Conservation (phyloP, 2,113 vertebrate species). For the Tetraodon nigroviridis region DNA sequence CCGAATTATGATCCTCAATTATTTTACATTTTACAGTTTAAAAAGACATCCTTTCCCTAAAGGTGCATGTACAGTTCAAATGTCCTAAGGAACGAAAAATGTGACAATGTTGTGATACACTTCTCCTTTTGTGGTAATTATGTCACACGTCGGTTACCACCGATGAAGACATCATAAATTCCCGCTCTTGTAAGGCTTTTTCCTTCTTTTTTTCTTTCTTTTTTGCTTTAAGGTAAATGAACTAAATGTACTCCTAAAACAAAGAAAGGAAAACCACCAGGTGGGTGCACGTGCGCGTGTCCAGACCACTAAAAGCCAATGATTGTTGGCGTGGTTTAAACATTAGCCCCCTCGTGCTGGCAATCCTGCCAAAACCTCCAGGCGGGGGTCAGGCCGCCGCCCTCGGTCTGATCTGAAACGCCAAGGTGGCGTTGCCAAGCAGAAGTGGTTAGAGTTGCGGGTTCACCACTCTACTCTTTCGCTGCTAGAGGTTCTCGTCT, state of each 20-base stretch:
- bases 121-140: not conserved
- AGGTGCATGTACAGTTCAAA: too few species aligned
- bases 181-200: too few species aligned
- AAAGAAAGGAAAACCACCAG: conserved; percentile 20
- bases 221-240: not conserved
- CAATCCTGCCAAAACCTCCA: not conserved
- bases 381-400: conserved; percentile 1
- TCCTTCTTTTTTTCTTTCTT: conserved; percentile 1
- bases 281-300: conserved; percentile 1
- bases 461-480: not conserved
- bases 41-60: too few species aligned
- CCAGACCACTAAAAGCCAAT: conserved; percentile 26
- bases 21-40: too few species aligned
- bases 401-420: conserved; percentile 3
- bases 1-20: too few species aligned
- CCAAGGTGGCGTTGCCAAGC: not conserved
- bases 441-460: not conserved
- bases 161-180: conserved; percentile 11
- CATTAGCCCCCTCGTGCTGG: conserved; percentile 23
- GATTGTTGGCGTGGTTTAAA: conserved; percentile 30
- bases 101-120: not conserved
- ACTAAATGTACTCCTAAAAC: not conserved
- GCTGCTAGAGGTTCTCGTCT: not conserved
- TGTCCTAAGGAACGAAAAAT: not conserved
- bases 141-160: not conserved